phyloP scores from a whole-genome alignment of 1,140 invertebrate species.

The Drosophila kepulauana region DNA sequence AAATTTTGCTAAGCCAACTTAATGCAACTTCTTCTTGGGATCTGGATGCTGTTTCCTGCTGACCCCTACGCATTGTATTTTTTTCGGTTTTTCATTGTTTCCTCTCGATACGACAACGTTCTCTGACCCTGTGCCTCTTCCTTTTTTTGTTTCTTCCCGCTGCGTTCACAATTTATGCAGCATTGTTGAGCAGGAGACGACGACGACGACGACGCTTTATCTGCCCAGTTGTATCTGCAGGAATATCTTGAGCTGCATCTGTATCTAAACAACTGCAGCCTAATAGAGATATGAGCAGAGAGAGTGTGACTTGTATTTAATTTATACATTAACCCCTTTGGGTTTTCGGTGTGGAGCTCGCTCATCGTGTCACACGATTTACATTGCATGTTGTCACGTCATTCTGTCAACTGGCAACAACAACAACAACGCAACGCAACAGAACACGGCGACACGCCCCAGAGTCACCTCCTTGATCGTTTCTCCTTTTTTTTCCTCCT shows the following conservation, averaged over 20 bases:
- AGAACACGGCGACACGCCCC: neutral
- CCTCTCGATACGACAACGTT: slow-evolving; percentile 17
- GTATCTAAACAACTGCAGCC: slow-evolving; percentile 22
- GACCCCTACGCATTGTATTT: slow-evolving; percentile 61
- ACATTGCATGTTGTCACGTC: slow-evolving; percentile 82
- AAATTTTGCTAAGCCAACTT: slow-evolving; percentile 79
- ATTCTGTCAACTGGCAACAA: slow-evolving; percentile 69
- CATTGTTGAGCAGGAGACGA: slow-evolving; percentile 14
- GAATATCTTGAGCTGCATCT: slow-evolving; percentile 27
- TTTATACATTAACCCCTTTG: slow-evolving; percentile 79
- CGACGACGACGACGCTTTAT: slow-evolving; percentile 27
- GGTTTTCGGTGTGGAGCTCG: slow-evolving; percentile 9
- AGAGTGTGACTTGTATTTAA: slow-evolving; percentile 63
- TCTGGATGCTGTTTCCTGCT: slow-evolving; percentile 18
- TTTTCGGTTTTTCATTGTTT: slow-evolving; percentile 29
- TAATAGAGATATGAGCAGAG: slow-evolving; percentile 69
- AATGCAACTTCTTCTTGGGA: slow-evolving; percentile 71
- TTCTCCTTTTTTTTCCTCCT: neutral
- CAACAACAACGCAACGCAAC: neutral
- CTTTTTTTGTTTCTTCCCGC: slow-evolving; percentile 17
- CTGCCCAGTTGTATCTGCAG: slow-evolving; percentile 36
- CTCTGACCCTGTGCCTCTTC: slow-evolving; percentile 27
- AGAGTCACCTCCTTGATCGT: neutral
- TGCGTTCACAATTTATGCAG: slow-evolving; percentile 51
- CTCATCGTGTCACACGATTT: slow-evolving; percentile 78